Conservation (phyloP, 2,113 vertebrate genomes). For the Pterocles orientalis region DNA sequence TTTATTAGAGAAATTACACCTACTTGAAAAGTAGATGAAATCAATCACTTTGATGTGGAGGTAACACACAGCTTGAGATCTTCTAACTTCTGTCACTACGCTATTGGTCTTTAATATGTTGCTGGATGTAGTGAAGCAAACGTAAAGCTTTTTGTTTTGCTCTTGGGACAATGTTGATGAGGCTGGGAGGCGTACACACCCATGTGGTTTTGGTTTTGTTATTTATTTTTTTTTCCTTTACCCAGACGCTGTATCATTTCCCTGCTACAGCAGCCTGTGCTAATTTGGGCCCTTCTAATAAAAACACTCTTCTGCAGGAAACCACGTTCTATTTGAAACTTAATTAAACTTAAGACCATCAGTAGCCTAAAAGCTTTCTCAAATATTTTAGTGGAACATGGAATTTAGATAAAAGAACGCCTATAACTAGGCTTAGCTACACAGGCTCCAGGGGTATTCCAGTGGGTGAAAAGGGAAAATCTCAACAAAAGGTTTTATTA, state of each 20-base stretch:
- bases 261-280: not conserved
- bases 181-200: too few species aligned
- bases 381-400: accelerated
- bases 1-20: not conserved
- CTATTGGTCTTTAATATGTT: not conserved
- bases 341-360: not conserved
- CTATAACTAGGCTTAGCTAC: not conserved
- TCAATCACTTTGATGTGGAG: not conserved
- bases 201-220: accelerated
- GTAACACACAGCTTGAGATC: not conserved
- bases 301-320: not conserved
- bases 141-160: not conserved
- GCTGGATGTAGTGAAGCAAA: not conserved
- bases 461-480: not conserved
- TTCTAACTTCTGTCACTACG: not conserved
- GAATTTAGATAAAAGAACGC: not conserved
- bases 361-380: not conserved
- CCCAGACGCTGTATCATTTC: accelerated
- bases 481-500: accelerated
- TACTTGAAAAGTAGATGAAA: not conserved
- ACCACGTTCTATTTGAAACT: accelerated
- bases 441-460: too few species aligned
- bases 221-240: not conserved
- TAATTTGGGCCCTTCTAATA: not conserved
- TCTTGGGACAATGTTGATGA: not conserved